Evolutionary conservation across 2,797 vertebrate species (phyloP).

Genomic region (Onychomys arenicola): DNA sequence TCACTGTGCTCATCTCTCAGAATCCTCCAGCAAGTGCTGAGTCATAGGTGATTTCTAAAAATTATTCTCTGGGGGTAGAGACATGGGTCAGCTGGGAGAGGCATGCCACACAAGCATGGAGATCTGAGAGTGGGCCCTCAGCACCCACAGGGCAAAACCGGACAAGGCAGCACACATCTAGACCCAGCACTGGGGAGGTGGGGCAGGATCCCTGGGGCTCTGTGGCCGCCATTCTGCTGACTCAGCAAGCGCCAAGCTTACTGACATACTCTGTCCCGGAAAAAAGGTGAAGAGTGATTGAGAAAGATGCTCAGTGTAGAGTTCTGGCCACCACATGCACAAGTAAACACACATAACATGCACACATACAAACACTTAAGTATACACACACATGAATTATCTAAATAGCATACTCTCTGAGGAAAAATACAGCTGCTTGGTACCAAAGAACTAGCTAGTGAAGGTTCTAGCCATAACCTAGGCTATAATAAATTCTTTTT

Average conservation of each 20-base stretch:
- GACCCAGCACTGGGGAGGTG: background rate
- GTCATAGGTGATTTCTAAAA: background rate
- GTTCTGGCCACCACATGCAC: background rate
- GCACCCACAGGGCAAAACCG: background rate
- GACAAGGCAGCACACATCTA: too few relatives aligned
- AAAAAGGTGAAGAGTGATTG: background rate
- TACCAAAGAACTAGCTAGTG: background rate
- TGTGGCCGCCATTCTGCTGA: too few relatives aligned
- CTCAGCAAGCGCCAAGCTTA: background rate
- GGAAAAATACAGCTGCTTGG: background rate
- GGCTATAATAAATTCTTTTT: background rate
- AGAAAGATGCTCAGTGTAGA: background rate
- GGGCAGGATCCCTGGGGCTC: background rate
- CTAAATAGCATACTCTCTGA: background rate
- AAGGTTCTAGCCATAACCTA: background rate
- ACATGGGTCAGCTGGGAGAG: background rate
- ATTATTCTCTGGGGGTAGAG: background rate
- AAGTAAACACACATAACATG: background rate
- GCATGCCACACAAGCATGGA: background rate
- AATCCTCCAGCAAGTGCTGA: background rate
- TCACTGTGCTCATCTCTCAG: background rate
- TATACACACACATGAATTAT: background rate
- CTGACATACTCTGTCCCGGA: background rate
- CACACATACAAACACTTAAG: background rate
- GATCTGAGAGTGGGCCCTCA: background rate